Evolutionary conservation across 2,888 invertebrate genomes (phyloP), one percentile per base, ranked within the genome.

Genomic region (Plebejus argus): DNA sequence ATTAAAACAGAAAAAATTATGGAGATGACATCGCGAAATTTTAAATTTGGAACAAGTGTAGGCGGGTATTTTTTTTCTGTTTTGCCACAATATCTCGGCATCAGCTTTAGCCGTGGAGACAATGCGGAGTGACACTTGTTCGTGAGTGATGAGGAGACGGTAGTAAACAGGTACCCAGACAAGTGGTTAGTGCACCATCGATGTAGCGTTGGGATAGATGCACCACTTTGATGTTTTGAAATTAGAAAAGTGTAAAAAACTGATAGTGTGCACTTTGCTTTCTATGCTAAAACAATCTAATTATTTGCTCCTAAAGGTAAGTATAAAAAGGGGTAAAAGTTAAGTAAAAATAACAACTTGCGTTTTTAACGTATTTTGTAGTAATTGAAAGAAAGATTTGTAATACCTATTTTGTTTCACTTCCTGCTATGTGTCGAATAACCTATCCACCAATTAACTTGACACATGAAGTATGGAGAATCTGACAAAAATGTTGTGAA

Each of bases 81-180:
- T 23, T 72, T 45, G 20, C 45, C 15, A 12, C 53, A 18, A 45
- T 61, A 61, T 61, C n/a, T 72, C 49, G 20, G 72, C 72, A 45
- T n/a, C 23, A n/a, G 49, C 45, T 28, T 45, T 28, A 45, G 23
- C 61, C 61, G 61, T 61, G 74, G 28, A 49, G 53, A 74, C 74
- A 74, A 74, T 53, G 71, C 10, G 20, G 80, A 81, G 79, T 81
- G 83, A 86, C 89, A 90, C 90, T 88, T 87, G 90, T 87, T 87
- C 85, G 82, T 82, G 80, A 89, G 88, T 87, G 84, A 85, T 91
- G 88, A 83, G 89, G 89, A 88, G 78, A 83, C 81, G 80, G 84
- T 87, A 89, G 88, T 86, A 81, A 87, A 88, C 90, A 90, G 90
- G 89, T 90, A 89, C 88, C 85, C 85, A 83, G 85, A 85, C 90